Percentiles rank a stretch among this genome's conserved stretches.
These are phyloP conservation scores for Hypocryptadius cinnamomeus DNA, from an alignment of 2,113 vertebrate species.

Conservation along the genomic window DNA sequence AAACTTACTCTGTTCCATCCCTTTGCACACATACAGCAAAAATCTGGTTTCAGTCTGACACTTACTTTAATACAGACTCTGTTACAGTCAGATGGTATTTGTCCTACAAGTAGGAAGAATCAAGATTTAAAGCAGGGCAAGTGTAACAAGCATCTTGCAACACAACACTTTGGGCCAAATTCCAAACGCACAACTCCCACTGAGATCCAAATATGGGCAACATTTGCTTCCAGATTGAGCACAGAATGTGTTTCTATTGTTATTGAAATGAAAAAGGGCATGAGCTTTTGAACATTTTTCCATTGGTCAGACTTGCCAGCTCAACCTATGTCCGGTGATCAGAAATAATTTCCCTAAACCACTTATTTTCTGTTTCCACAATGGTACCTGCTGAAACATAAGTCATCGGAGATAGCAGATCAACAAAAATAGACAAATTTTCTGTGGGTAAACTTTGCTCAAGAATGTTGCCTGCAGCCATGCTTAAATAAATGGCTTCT, in stretches of 20 bases:
- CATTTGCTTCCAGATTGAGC: slow-evolving; percentile 53
- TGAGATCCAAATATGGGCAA: slow-evolving; percentile 36
- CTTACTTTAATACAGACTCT: not conserved
- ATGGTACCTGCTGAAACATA: accelerated
- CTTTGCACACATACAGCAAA: not conserved
- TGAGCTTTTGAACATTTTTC: slow-evolving; percentile 21
- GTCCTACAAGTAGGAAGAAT: not conserved
- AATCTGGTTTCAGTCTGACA: not conserved
- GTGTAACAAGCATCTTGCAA: not conserved
- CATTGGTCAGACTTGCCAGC: not conserved
- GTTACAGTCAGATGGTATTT: not conserved
- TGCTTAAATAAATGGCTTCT: slow-evolving; percentile 9
- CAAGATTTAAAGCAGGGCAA: not conserved
- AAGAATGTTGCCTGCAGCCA: not conserved
- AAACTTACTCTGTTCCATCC: not conserved
- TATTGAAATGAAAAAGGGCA: slow-evolving; percentile 33
- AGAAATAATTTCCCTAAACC: not conserved
- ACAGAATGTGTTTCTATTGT: slow-evolving; percentile 36
- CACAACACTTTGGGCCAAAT: not conserved
- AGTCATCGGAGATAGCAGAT: not conserved
- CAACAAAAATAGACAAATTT: not conserved
- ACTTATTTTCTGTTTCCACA: not conserved
- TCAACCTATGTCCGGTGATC: not conserved
- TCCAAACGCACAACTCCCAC: slow-evolving; percentile 5
- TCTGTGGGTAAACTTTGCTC: not conserved